Evolutionary conservation across 2,888 invertebrate species (phyloP).

Genomic region (Rhagium mordax): DNA sequence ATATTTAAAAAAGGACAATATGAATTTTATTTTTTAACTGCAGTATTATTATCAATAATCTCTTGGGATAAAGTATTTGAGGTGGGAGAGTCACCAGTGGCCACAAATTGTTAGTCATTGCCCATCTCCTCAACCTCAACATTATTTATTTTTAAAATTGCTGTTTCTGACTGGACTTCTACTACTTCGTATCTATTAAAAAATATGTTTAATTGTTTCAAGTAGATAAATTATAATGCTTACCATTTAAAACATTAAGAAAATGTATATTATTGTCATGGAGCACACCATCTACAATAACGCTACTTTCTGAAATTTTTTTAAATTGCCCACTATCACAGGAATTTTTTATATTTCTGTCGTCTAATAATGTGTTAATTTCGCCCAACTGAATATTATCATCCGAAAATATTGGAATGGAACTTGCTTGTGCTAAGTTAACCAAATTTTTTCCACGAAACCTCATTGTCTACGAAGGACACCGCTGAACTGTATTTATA

Average conservation of each 20-base stretch:
- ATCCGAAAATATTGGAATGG: background rate
- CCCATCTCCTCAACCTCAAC: too few species aligned
- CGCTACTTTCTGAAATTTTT: background rate
- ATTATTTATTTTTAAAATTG: too few species aligned
- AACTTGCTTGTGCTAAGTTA: background rate
- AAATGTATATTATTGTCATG: background rate
- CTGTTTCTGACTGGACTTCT: background rate
- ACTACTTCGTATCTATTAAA: background rate
- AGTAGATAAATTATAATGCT: background rate
- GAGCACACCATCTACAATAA: background rate
- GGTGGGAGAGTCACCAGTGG: too few species aligned
- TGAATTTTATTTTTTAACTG: too few species aligned
- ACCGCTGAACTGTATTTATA: too few species aligned
- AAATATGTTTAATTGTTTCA: background rate
- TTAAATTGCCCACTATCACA: background rate
- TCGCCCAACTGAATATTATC: background rate
- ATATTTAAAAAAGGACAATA: too few species aligned
- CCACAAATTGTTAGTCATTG: too few species aligned
- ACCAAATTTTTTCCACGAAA: background rate
- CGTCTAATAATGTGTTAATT: background rate
- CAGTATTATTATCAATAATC: too few species aligned
- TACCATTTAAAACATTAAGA: background rate
- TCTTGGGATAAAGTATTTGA: too few species aligned
- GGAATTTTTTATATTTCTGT: background rate
- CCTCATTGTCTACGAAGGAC: background rate